phyloP scores from a whole-genome alignment of 2,113 vertebrate genomes.

The Chascanopsetta lugubris region DNA sequence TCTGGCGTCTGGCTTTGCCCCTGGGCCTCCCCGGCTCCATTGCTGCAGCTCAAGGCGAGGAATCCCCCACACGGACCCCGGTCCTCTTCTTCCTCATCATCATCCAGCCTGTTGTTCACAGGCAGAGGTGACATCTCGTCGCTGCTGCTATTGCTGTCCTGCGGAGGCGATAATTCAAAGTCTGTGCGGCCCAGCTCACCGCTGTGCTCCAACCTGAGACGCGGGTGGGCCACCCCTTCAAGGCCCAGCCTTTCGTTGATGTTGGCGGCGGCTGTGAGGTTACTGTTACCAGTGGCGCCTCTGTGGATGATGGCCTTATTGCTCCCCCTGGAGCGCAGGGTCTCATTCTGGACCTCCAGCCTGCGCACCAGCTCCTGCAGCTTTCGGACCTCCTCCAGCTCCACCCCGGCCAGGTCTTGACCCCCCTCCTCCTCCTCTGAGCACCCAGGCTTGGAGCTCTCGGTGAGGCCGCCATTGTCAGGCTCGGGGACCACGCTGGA shows the following conservation, averaged over 20 bases:
- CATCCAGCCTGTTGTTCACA: slow-evolving; percentile 38
- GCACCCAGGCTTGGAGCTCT: slow-evolving; percentile 67
- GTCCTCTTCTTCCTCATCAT: slow-evolving; percentile 42
- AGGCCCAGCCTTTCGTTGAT: slow-evolving; percentile 69
- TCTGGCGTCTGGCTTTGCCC: slow-evolving; percentile 47
- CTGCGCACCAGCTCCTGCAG: slow-evolving; percentile 88
- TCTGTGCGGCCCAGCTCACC: slow-evolving; percentile 57
- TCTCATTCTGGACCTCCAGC: slow-evolving; percentile 90
- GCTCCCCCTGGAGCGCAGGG: slow-evolving; percentile 79
- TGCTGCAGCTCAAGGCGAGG: slow-evolving; percentile 54
- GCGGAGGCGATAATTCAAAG: slow-evolving; percentile 59
- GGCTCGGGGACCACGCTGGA: slow-evolving; percentile 77
- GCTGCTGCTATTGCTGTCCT: slow-evolving; percentile 41
- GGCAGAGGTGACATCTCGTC: slow-evolving; percentile 73
- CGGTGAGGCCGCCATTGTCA: slow-evolving; percentile 72
- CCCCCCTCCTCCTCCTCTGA: slow-evolving; percentile 54
- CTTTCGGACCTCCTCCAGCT: slow-evolving; percentile 89
- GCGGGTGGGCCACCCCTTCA: slow-evolving; percentile 66
- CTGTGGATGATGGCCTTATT: slow-evolving; percentile 62
- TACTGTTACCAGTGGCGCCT: slow-evolving; percentile 40
- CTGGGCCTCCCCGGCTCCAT: slow-evolving; percentile 35
- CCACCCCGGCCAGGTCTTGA: slow-evolving; percentile 72
- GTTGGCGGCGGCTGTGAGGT: slow-evolving; percentile 46
- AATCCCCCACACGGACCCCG: slow-evolving; percentile 49
- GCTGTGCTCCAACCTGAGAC: slow-evolving; percentile 70